A percentile compares a stretch with the other conserved stretches of the same genome.
Evolutionary conservation across 2,113 vertebrate genomes (phyloP).

Genomic region (Reinhardtius hippoglossoides): DNA sequence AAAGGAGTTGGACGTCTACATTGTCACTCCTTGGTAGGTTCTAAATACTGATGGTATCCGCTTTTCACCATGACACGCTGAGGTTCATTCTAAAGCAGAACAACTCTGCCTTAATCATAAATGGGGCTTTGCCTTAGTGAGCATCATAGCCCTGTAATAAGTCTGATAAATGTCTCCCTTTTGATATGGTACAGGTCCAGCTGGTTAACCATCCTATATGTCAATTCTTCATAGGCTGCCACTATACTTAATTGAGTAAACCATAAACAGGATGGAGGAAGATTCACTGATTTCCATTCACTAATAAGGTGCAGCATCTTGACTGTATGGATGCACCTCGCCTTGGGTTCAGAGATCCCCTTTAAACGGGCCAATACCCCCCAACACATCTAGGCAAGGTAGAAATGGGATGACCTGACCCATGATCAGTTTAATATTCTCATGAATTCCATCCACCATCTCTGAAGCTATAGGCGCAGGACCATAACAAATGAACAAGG

Average conservation of each 20-base stretch:
- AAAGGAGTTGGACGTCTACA: neutral
- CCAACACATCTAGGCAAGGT: neutral
- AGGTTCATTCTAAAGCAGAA: neutral
- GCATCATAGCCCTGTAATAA: too few relatives aligned
- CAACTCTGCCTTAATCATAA: neutral
- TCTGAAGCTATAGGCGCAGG: neutral
- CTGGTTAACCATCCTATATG: neutral
- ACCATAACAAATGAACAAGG: neutral
- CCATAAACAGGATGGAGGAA: neutral
- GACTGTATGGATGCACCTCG: too few relatives aligned
- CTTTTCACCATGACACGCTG: neutral
- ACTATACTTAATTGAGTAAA: neutral
- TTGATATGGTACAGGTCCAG: neutral
- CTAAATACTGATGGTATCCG: neutral
- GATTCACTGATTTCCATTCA: neutral
- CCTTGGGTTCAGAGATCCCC: neutral
- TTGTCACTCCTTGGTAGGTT: neutral
- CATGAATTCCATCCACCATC: too few relatives aligned
- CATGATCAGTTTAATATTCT: neutral
- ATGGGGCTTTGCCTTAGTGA: neutral
- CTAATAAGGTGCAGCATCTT: too few relatives aligned
- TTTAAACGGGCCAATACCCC: neutral
- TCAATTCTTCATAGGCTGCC: neutral
- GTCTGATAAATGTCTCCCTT: too few relatives aligned
- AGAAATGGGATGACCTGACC: neutral